Evolutionary conservation across 2,797 vertebrate genomes (phyloP).

Genomic region (Taenioides sp.): DNA sequence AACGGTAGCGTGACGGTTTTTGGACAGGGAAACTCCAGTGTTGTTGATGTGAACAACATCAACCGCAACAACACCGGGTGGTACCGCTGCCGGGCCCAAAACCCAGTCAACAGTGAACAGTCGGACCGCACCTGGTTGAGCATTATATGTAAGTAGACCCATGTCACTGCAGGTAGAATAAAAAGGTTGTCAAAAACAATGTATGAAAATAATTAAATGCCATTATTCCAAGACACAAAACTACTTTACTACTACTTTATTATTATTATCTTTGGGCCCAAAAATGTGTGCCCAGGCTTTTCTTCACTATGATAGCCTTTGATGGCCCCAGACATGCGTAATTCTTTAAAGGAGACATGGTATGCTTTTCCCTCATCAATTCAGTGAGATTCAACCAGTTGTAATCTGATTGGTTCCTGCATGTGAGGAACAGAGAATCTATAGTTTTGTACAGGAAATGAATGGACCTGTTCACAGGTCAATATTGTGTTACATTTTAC

Average conservation of each 20-base stretch:
- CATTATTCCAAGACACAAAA: background rate
- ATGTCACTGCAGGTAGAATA: background rate
- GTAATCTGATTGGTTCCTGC: too few relatives aligned
- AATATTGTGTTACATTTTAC: too few relatives aligned
- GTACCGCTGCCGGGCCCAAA: constrained; percentile 82
- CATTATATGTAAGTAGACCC: constrained; percentile 84
- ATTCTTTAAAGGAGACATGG: background rate
- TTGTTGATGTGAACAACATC: constrained; percentile 73
- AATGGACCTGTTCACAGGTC: too few relatives aligned
- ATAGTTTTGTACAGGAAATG: too few relatives aligned
- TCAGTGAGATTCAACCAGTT: too few relatives aligned
- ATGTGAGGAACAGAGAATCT: too few relatives aligned
- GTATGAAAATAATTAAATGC: background rate
- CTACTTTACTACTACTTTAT: background rate
- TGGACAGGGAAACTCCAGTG: constrained; percentile 54
- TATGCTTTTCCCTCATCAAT: background rate
- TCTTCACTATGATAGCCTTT: background rate
- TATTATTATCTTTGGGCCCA: background rate
- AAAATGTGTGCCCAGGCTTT: background rate
- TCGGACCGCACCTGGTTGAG: constrained; percentile 83
- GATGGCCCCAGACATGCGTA: background rate
- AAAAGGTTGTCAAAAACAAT: background rate
- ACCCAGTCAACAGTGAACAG: constrained; percentile 81
- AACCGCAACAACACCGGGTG: constrained; percentile 85
- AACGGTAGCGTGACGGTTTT: constrained; percentile 58